Base-by-base conservation (phyloP, 1,140 invertebrate species). In the Tetramorium parvispinum region DNA sequence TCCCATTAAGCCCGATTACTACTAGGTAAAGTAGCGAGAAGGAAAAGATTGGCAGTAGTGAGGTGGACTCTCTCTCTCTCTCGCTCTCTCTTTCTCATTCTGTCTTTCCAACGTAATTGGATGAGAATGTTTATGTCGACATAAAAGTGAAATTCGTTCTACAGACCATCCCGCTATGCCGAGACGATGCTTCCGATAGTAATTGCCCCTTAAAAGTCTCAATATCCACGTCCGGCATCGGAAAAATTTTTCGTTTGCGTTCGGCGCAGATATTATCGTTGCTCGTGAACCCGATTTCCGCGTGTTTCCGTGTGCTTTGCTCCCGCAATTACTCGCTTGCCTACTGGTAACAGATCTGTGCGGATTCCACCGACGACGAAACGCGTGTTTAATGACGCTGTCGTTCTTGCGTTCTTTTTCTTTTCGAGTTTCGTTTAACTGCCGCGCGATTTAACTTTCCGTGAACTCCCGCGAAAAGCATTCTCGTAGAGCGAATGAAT, bases 201-300 rank as follows among this genome's bases (percentile, higher is more conserved):
- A 75, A 83, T 83, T 83, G 68, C 79, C 53, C 6, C 53, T 83
- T 83, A 75, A 75, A 73, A 75, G 43, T 83, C 79, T 61, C 68
- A 32, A 83, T 83, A 83, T 83, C 27, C 68, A 27, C 40, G 10
- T 83, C 27, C 13, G n/a, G 8, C 27, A 75, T 83, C 79, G 75
- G 75, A 83, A 83, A 43, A n/a, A 83, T 46, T 55, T 73, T 18
- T 75, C 79, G 66, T 43, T 57, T 21, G 10, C 78, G 40, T 83
- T 75, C 18, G n/a, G 68, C 55, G 68, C 55, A 83, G 51, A 83
- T 73, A 83, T 83, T 83, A 83, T 46, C 59, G 27, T 66, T 18
- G 77, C 53, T 61, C 68, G 24, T 55, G 79, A 49, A 59, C 40
- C 18, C 40, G 66, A 73, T 71, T 73, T 61, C 27, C 77, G 32